Percentiles rank a stretch among this genome's conserved stretches.
These are phyloP conservation scores for Pandion haliaetus DNA, from an alignment of 2,113 vertebrate species.

Conservation along the genomic window DNA sequence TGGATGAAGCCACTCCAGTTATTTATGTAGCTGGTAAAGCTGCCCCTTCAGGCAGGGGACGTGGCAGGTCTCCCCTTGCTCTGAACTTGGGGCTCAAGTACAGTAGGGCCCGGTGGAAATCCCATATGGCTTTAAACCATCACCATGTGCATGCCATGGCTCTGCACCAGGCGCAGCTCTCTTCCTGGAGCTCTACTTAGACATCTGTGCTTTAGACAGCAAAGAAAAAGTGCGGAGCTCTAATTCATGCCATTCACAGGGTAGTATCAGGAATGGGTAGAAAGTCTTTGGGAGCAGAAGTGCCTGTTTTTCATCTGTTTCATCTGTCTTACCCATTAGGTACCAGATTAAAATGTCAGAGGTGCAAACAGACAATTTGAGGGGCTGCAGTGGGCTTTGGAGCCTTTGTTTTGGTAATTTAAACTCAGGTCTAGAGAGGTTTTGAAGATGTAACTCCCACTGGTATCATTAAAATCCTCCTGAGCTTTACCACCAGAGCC, in stretches of 20 bases:
- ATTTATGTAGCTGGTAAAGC: not conserved
- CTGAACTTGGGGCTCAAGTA: not conserved
- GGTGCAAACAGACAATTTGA: not conserved
- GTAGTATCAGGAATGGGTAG: not conserved
- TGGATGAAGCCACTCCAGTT: not conserved
- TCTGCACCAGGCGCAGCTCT: not conserved
- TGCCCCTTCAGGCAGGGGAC: not conserved
- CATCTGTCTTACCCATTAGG: not conserved
- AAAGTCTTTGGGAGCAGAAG: not conserved
- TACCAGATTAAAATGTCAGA: not conserved
- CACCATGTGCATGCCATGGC: not conserved
- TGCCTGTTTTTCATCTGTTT: not conserved
- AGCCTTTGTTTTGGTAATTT: not conserved
- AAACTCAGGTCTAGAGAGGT: not conserved
- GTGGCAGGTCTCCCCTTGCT: not conserved
- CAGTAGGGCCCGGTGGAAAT: not conserved
- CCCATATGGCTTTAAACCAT: not conserved
- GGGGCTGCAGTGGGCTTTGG: not conserved
- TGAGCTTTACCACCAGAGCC: not conserved
- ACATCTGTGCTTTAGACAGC: not conserved
- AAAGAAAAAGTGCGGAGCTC: not conserved
- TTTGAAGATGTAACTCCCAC: not conserved
- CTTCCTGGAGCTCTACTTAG: not conserved
- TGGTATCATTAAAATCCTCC: not conserved
- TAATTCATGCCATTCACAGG: accelerated